These are phyloP conservation scores for Tachina fera DNA, from an alignment of 2,888 invertebrate species.

Conservation along the genomic window DNA sequence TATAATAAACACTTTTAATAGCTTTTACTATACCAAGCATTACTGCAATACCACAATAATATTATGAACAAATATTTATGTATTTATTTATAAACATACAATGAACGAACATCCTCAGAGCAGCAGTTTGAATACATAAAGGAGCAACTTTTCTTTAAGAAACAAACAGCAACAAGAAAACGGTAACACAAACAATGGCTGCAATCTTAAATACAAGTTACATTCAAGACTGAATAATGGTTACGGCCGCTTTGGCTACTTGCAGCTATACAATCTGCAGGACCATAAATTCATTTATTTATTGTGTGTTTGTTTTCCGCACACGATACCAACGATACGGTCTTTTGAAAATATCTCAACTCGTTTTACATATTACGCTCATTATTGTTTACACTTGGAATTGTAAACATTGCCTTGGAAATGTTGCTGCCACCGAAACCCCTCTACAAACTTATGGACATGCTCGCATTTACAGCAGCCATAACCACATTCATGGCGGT, in stretches of 20 bases:
- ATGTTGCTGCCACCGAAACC: neutral
- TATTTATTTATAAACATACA: conserved; percentile 6
- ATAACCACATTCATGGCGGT: conserved; percentile 54
- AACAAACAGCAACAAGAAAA: conserved; percentile 42
- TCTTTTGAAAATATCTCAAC: conserved; percentile 66
- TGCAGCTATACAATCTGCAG: conserved; percentile 61
- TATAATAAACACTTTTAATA: conserved; percentile 68
- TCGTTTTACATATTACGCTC: conserved; percentile 67
- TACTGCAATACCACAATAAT: conserved; percentile 10
- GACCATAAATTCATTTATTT: conserved; percentile 71
- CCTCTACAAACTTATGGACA: neutral
- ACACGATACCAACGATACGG: conserved; percentile 59
- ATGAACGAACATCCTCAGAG: conserved; percentile 46
- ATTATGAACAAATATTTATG: conserved; percentile 36
- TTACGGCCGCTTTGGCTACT: conserved; percentile 46
- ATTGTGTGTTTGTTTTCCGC: conserved; percentile 71
- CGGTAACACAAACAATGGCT: conserved; percentile 45
- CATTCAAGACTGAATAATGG: conserved; percentile 50
- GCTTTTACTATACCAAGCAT: conserved; percentile 18
- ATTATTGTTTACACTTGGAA: conserved; percentile 69
- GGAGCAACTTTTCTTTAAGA: conserved; percentile 37
- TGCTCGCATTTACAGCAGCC: conserved; percentile 27
- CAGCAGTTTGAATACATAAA: conserved; percentile 2
- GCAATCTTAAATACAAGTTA: conserved; percentile 23
- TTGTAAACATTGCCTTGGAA: conserved; percentile 44